Evolutionary conservation across 1,140 invertebrate genomes (phyloP).

Genomic region (Tribolium madens): DNA sequence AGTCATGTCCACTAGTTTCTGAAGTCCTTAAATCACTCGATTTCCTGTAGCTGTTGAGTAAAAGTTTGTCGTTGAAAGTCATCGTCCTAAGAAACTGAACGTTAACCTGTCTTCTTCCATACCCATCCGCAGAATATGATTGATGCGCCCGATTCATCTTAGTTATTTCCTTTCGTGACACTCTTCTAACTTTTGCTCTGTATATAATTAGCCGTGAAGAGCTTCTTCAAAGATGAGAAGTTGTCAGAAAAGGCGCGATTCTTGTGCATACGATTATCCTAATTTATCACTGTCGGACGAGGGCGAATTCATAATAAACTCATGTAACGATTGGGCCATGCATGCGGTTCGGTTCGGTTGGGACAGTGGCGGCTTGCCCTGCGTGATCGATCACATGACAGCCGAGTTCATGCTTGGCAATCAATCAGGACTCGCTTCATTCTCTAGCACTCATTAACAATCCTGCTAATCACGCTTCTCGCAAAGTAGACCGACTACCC

Average conservation of each 20-base stretch:
- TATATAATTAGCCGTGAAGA: conserved; percentile 54
- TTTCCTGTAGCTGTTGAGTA: conserved; percentile 37
- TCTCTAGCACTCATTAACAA: conserved; percentile 54
- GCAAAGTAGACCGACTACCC: conserved; percentile 31
- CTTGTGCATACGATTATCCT: conserved; percentile 49
- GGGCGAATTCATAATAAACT: conserved; percentile 53
- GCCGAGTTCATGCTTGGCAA: conserved; percentile 50
- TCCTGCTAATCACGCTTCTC: conserved; percentile 38
- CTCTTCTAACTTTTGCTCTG: conserved; percentile 56
- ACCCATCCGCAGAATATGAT: conserved; percentile 53
- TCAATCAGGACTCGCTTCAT: conserved; percentile 54
- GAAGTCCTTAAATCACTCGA: conserved; percentile 41
- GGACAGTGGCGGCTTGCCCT: conserved; percentile 30
- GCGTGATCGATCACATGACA: conserved; percentile 54
- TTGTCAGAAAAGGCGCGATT: conserved; percentile 37
- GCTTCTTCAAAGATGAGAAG: conserved; percentile 6
- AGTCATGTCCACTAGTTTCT: conserved; percentile 1
- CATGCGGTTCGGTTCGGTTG: conserved; percentile 44
- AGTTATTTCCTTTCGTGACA: conserved; percentile 57
- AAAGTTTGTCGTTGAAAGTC: conserved; percentile 11
- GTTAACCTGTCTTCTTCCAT: conserved; percentile 45
- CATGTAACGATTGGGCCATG: conserved; percentile 48
- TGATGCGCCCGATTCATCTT: conserved; percentile 60
- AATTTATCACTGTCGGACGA: conserved; percentile 56
- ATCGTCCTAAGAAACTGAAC: conserved; percentile 41